Evolutionary conservation across 2,888 invertebrate species (phyloP).

Genomic region (Patella caerulea): DNA sequence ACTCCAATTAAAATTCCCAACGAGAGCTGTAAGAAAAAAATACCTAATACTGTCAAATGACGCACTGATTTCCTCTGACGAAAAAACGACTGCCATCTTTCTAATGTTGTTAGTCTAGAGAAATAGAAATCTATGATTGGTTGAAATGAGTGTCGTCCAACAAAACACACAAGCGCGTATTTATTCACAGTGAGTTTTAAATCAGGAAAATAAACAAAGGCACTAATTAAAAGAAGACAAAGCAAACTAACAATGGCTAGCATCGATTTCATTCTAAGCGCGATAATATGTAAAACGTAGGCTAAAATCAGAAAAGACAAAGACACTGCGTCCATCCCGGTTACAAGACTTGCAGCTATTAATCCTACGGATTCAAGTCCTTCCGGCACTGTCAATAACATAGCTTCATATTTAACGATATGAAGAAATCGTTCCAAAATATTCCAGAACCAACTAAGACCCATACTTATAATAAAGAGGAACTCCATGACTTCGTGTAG

Average conservation of each 20-base stretch:
- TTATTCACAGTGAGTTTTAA: slow-evolving; percentile 54
- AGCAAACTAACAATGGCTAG: slow-evolving; percentile 55
- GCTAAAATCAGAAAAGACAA: slow-evolving; percentile 57
- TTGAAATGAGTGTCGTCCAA: slow-evolving; percentile 57
- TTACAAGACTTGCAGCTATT: slow-evolving; percentile 58
- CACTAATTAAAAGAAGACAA: slow-evolving; percentile 46
- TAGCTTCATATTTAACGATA: slow-evolving; percentile 40
- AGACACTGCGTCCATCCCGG: slow-evolving; percentile 53
- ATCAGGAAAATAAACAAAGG: slow-evolving; percentile 54
- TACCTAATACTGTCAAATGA: slow-evolving; percentile 47
- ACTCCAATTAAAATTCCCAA: slow-evolving; percentile 54
- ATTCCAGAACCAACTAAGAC: slow-evolving; percentile 58
- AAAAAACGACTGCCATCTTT: slow-evolving; percentile 65
- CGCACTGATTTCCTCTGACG: slow-evolving; percentile 49
- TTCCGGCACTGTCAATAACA: slow-evolving; percentile 50
- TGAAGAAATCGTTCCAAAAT: slow-evolving; percentile 53
- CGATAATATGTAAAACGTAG: slow-evolving; percentile 57
- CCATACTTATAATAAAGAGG: slow-evolving; percentile 62
- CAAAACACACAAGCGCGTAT: slow-evolving; percentile 64
- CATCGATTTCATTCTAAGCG: slow-evolving; percentile 66
- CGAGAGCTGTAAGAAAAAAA: slow-evolving; percentile 48
- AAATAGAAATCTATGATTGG: slow-evolving; percentile 66
- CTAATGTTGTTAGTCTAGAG: slow-evolving; percentile 60
- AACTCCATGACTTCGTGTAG: slow-evolving; percentile 63
- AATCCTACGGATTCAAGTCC: slow-evolving; percentile 64